Percentiles rank a stretch among this genome's conserved stretches.
These are phyloP conservation scores for Prosapia bicincta DNA, from an alignment of 2,888 invertebrate species.

Conservation along the genomic window DNA sequence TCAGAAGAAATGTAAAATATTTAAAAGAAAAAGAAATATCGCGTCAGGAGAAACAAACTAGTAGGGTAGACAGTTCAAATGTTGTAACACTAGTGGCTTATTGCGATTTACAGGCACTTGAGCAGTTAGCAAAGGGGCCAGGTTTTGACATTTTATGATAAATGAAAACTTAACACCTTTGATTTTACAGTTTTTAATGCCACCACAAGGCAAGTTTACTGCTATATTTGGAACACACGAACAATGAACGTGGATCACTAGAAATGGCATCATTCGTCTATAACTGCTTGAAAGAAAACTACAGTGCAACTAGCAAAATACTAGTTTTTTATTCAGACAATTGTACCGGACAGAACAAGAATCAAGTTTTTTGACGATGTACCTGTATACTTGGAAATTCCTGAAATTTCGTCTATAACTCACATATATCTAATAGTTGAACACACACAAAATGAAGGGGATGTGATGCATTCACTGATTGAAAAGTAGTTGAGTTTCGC, in stretches of 20 bases:
- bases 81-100: too few species aligned
- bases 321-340: not conserved
- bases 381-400: not conserved
- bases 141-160: not conserved
- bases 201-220: not conserved
- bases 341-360: not conserved
- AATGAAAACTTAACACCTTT: not conserved
- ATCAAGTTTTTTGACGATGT: not conserved
- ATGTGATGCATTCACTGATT: too few species aligned
- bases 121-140: too few species aligned
- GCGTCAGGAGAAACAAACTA: too few species aligned
- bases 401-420: not conserved
- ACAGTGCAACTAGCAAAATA: not conserved
- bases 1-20: too few species aligned
- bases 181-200: not conserved
- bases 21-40: too few species aligned
- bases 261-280: not conserved
- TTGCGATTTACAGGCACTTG: too few species aligned
- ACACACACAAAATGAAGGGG: too few species aligned
- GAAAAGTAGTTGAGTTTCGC: not conserved
- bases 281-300: not conserved
- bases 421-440: not conserved
- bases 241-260: not conserved
- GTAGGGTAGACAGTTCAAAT: too few species aligned
- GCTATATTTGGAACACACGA: not conserved